Percentiles rank a stretch among this genome's conserved stretches.
Conservation (phyloP, 2,797 vertebrate genomes). For the Cynodonichthys magdalenae region DNA sequence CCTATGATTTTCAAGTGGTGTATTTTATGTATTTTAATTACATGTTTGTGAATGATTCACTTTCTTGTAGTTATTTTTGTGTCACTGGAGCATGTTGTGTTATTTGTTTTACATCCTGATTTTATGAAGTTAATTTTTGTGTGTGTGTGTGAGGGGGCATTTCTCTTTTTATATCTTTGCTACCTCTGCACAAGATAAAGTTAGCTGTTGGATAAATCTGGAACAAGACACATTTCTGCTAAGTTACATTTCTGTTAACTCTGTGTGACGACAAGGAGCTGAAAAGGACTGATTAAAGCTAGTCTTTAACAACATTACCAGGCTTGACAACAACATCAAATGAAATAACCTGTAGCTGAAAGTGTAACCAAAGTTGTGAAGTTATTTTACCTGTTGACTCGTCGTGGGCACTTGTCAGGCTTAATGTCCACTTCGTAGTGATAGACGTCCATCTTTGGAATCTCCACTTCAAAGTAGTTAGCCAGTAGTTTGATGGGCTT, state of each 20-base stretch:
- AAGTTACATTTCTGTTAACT: too few species aligned
- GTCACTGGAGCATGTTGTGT: neutral
- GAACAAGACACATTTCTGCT: too few species aligned
- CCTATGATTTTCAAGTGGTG: neutral
- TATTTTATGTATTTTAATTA: neutral
- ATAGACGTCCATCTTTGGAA: slow-evolving; percentile 98
- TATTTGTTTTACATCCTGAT: neutral
- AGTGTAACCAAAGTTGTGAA: neutral
- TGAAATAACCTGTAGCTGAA: neutral
- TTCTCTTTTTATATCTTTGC: neutral
- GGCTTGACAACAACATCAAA: neutral
- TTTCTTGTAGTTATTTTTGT: neutral
- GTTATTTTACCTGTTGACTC: slow-evolving; percentile 93
- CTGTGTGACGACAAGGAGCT: too few species aligned
- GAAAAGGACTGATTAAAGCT: too few species aligned
- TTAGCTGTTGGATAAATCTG: too few species aligned
- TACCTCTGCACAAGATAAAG: neutral
- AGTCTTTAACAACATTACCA: too few species aligned
- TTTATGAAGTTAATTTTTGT: neutral
- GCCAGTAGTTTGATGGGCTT: slow-evolving; percentile 99
- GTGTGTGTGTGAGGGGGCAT: neutral
- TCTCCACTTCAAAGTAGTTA: slow-evolving; percentile 99
- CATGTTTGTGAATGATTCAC: neutral
- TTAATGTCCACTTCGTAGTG: slow-evolving; percentile 99
- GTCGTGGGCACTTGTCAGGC: slow-evolving; percentile 97